A percentile compares a stretch with the other conserved stretches of the same genome.
Conservation (phyloP, 1,140 invertebrate species). For the Rhagoletis pomonella region DNA sequence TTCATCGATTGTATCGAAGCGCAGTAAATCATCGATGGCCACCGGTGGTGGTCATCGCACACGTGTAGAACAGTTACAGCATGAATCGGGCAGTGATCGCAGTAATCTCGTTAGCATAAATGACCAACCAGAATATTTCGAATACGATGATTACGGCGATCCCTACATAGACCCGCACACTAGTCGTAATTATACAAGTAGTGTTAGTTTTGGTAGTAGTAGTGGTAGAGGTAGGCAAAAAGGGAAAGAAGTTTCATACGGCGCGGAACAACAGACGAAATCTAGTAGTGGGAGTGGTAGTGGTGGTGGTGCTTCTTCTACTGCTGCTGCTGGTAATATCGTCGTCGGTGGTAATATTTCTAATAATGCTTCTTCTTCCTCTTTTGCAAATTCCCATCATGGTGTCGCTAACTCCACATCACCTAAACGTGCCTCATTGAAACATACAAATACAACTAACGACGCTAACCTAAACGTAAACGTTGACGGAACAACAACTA, state of each 20-base stretch:
- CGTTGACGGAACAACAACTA: slow-evolving; percentile 58
- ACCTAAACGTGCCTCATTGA: slow-evolving; percentile 67
- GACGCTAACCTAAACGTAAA: slow-evolving; percentile 57
- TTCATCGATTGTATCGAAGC: slow-evolving; percentile 53
- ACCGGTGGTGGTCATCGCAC: slow-evolving; percentile 54
- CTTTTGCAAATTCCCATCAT: slow-evolving; percentile 74
- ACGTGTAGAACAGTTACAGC: slow-evolving; percentile 57
- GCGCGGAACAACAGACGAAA: slow-evolving; percentile 66
- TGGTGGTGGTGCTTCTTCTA: slow-evolving; percentile 67
- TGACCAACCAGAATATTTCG: slow-evolving; percentile 73
- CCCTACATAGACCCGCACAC: slow-evolving; percentile 59
- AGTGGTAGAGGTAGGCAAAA: slow-evolving; percentile 68
- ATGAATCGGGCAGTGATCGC: slow-evolving; percentile 59
- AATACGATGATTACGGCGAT: slow-evolving; percentile 67
- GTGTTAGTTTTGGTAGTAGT: slow-evolving; percentile 71
- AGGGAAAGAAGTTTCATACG: slow-evolving; percentile 72
- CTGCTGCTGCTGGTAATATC: slow-evolving; percentile 71
- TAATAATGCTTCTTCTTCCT: slow-evolving; percentile 75
- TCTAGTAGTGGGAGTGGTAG: slow-evolving; percentile 69
- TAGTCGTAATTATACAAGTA: slow-evolving; percentile 59
- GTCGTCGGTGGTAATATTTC: slow-evolving; percentile 74
- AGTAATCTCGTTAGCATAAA: slow-evolving; percentile 72
- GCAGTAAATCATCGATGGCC: slow-evolving; percentile 54
- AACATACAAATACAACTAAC: slow-evolving; percentile 59
- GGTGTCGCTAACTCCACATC: slow-evolving; percentile 68